These are phyloP conservation scores for Lepidochitona cinerea DNA, from an alignment of 2,888 invertebrate species.

Conservation along the genomic window DNA sequence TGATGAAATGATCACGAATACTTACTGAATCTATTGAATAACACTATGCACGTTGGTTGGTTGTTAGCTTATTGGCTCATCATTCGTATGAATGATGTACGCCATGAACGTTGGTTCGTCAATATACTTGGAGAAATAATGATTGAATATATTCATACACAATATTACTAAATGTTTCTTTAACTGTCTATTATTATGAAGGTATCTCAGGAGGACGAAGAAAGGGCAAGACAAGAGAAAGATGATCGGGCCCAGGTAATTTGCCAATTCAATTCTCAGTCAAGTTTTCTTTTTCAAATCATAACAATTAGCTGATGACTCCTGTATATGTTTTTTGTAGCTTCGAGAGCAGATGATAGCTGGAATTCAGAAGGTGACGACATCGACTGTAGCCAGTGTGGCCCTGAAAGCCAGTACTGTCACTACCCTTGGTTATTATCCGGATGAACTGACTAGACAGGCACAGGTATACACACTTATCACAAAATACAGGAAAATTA, in stretches of 20 bases:
- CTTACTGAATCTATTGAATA: no score
- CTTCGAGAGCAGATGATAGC: slow-evolving; percentile 27
- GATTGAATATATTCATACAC: no score
- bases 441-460: slow-evolving; percentile 7
- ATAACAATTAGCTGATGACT: neutral
- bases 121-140: no score
- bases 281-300: neutral
- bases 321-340: slow-evolving; percentile 14
- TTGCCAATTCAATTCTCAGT: neutral
- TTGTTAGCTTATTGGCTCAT: no score
- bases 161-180: no score
- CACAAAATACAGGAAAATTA: no score
- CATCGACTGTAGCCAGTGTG: slow-evolving; percentile 25
- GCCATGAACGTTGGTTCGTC: no score
- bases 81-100: no score
- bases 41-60: no score
- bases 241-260: slow-evolving; percentile 10
- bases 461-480: neutral
- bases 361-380: slow-evolving; percentile 29
- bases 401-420: slow-evolving; percentile 33
- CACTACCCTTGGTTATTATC: slow-evolving; percentile 19
- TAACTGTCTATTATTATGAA: no score
- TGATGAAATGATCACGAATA: no score
- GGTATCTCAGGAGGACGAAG: no score
- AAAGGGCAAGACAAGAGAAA: neutral